Evolutionary conservation across 2,113 vertebrate genomes (phyloP).

Genomic region (Eptesicus fuscus): DNA sequence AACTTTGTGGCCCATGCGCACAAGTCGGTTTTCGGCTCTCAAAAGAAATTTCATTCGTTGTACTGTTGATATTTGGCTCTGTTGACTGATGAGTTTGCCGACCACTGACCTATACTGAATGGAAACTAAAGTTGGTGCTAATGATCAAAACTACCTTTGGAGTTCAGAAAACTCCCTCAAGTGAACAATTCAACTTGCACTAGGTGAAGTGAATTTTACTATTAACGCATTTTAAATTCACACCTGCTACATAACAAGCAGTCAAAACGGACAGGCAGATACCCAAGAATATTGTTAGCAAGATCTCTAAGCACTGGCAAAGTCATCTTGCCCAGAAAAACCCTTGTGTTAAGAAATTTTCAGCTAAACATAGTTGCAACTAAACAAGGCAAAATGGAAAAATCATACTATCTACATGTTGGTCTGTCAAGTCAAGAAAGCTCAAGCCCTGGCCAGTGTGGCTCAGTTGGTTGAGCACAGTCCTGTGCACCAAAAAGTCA

Average conservation of each 20-base stretch:
- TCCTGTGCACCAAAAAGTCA: background rate
- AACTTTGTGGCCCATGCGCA: too few species aligned
- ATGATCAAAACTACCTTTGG: background rate
- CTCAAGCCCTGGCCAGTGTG: background rate
- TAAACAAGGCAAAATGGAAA: background rate
- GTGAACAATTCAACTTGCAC: background rate
- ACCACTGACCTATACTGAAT: background rate
- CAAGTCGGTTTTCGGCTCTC: too few species aligned
- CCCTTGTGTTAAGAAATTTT: background rate
- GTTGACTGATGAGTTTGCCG: too few species aligned
- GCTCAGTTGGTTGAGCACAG: background rate
- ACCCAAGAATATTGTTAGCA: background rate
- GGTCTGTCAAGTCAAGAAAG: background rate
- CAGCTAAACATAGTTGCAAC: background rate
- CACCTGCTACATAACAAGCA: background rate
- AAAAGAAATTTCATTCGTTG: too few species aligned
- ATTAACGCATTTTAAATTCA: background rate
- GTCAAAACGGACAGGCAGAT: background rate
- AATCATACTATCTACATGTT: background rate
- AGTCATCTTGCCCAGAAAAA: background rate
- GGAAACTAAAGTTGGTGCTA: background rate
- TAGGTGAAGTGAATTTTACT: background rate
- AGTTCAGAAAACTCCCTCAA: background rate
- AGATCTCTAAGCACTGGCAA: background rate
- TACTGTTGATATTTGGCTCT: too few species aligned